These are phyloP conservation scores for Stegana nigrithorax DNA, from an alignment of 2,888 invertebrate species.

Conservation along the genomic window DNA sequence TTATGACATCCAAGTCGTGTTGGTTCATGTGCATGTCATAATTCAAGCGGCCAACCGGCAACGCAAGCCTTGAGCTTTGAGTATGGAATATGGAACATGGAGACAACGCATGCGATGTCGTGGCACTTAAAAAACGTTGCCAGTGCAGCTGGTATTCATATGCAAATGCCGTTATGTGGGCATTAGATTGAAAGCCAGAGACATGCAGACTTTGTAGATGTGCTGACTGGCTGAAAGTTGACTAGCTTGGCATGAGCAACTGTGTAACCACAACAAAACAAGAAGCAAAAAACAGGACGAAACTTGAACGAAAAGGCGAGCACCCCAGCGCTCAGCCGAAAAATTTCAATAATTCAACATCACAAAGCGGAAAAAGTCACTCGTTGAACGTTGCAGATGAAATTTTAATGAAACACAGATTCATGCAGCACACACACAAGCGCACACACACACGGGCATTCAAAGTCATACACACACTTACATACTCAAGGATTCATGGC, in stretches of 20 bases:
- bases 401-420: conserved; percentile 62
- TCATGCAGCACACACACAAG: conserved; percentile 41
- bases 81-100: not conserved
- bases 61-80: not conserved
- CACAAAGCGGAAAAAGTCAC: conserved; percentile 59
- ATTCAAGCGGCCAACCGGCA: conserved; percentile 48
- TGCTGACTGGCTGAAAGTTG: conserved; percentile 3
- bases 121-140: conserved; percentile 14
- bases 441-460: conserved; percentile 24
- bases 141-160: conserved; percentile 45
- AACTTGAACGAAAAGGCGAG: too few species aligned
- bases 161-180: conserved; percentile 48
- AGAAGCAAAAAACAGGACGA: not conserved
- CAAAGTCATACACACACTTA: conserved; percentile 4
- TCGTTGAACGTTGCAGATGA: conserved; percentile 60
- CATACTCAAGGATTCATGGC: conserved; percentile 18
- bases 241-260: conserved; percentile 15
- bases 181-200: too few species aligned
- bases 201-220: not conserved
- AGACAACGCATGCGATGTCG: not conserved
- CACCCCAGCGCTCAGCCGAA: conserved; percentile 32
- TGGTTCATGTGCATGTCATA: conserved; percentile 52
- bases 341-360: conserved; percentile 61
- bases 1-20: conserved; percentile 52
- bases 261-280: conserved; percentile 35